Evolutionary conservation across 2,888 invertebrate genomes (phyloP).

Genomic region (Gastracanthus pulcherrimus): DNA sequence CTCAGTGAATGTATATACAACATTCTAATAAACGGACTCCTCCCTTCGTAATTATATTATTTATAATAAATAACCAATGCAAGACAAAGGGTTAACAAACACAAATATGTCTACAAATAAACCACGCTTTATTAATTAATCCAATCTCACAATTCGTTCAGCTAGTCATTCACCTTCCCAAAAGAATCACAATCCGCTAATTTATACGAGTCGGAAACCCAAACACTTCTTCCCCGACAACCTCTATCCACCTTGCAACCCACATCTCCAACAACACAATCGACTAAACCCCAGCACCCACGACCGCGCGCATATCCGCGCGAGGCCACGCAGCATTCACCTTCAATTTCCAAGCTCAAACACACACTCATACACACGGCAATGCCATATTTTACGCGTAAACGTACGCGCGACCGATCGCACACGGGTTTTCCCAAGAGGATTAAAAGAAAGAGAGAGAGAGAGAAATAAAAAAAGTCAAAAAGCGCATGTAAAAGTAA

Average conservation of each 20-base stretch:
- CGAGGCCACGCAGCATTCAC: background rate
- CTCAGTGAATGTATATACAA: too few relatives aligned
- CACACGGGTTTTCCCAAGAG: slow-evolving; percentile 40
- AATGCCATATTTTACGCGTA: slow-evolving; percentile 12
- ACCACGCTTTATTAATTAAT: too few relatives aligned
- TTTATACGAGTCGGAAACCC: background rate
- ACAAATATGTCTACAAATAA: too few relatives aligned
- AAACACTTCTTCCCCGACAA: background rate
- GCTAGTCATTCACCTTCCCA: too few relatives aligned
- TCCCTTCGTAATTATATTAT: too few relatives aligned
- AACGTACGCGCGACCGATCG: background rate
- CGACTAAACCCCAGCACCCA: too few relatives aligned
- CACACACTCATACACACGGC: background rate
- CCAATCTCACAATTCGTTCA: too few relatives aligned
- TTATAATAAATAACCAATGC: too few relatives aligned
- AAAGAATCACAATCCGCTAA: background rate
- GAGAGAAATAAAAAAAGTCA: background rate
- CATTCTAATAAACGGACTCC: too few relatives aligned
- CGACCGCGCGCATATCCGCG: too few relatives aligned
- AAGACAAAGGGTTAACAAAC: too few relatives aligned
- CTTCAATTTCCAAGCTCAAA: slow-evolving; percentile 10
- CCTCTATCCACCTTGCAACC: background rate
- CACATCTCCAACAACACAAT: too few relatives aligned
- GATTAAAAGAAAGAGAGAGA: slow-evolving; percentile 13
- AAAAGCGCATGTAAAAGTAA: background rate